Conservation (phyloP, 2,797 vertebrate genomes). For the Streptopelia turtur region DNA sequence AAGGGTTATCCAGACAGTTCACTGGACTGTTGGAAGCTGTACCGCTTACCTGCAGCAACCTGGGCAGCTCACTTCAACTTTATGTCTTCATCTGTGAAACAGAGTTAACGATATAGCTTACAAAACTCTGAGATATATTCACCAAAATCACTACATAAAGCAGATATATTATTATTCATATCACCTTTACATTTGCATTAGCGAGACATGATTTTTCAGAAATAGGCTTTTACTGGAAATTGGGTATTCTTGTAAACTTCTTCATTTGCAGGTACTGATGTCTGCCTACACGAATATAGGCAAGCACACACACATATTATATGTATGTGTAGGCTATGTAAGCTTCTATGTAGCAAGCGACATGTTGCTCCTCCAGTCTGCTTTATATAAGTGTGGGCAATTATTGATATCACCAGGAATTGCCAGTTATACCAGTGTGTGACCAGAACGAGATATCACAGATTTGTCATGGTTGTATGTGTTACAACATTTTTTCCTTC, state of each 20-base stretch:
- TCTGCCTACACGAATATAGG: neutral
- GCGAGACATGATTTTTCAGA: neutral
- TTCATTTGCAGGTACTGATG: neutral
- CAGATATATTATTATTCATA: neutral
- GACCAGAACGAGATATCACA: neutral
- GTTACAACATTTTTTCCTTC: neutral
- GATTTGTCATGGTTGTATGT: neutral
- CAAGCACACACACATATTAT: too few relatives aligned
- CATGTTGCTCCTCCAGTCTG: neutral
- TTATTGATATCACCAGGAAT: neutral
- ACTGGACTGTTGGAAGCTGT: neutral
- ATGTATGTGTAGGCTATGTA: too few relatives aligned
- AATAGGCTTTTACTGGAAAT: neutral
- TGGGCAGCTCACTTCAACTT: neutral
- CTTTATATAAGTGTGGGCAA: neutral
- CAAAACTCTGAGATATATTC: neutral
- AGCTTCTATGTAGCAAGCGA: neutral
- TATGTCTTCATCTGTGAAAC: neutral
- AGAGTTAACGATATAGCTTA: neutral
- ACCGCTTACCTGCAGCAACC: neutral
- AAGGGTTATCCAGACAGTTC: neutral
- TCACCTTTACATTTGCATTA: neutral
- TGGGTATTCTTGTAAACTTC: neutral
- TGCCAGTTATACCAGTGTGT: neutral
- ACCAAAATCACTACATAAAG: neutral